phyloP scores from a whole-genome alignment of 2,797 vertebrate genomes.

The Thaleichthys pacificus region DNA sequence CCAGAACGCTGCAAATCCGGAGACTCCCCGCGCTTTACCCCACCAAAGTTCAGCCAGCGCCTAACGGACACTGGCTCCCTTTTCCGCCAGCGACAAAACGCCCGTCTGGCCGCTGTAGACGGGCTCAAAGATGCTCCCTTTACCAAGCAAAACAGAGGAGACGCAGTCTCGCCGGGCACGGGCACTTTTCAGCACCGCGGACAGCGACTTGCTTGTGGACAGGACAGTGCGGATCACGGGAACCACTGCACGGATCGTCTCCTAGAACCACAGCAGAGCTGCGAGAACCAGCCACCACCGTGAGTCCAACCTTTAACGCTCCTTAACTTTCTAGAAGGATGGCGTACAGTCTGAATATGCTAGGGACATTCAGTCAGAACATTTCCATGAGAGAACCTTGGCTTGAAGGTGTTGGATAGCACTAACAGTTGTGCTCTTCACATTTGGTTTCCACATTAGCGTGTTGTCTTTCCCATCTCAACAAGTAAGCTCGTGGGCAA shows the following conservation, averaged over 20 bases:
- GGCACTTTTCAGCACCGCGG: slow-evolving; percentile 40
- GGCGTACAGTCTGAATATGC: background rate
- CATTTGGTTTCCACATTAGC: no score
- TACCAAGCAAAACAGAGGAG: slow-evolving; percentile 63
- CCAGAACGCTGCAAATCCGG: slow-evolving; percentile 36
- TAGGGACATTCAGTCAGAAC: background rate
- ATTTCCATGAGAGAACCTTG: background rate
- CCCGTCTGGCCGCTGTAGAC: slow-evolving; percentile 40
- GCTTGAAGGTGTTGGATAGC: background rate
- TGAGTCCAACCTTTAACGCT: slow-evolving; percentile 57
- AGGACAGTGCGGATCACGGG: slow-evolving; percentile 42
- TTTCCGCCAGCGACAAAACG: slow-evolving; percentile 43
- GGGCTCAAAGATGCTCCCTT: slow-evolving; percentile 55
- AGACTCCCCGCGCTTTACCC: slow-evolving; percentile 42
- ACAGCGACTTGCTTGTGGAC: slow-evolving; percentile 31
- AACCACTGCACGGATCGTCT: slow-evolving; percentile 60
- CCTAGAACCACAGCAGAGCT: slow-evolving; percentile 55
- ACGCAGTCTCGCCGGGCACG: slow-evolving; percentile 28
- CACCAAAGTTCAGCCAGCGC: slow-evolving; percentile 62
- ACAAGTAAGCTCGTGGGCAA: no score
- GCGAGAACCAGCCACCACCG: slow-evolving; percentile 57
- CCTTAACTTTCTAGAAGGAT: background rate
- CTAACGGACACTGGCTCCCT: slow-evolving; percentile 50
- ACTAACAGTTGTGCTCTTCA: background rate
- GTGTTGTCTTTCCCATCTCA: no score